A percentile compares a stretch with the other conserved stretches of the same genome.
phyloP scores from a whole-genome alignment of 2,888 invertebrate genomes.

The Hydroisotoma schaefferi region DNA sequence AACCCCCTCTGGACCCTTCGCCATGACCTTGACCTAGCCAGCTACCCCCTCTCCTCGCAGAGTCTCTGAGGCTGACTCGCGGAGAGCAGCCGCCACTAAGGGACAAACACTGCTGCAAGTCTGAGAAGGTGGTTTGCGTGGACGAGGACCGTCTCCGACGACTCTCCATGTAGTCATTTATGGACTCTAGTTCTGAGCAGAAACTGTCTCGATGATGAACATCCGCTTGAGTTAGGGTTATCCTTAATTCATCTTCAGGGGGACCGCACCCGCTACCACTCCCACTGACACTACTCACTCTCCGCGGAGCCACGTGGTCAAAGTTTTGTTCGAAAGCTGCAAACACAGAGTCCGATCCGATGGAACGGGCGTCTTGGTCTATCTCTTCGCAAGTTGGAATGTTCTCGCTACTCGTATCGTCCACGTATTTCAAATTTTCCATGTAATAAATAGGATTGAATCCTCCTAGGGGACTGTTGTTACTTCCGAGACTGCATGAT shows the following conservation, averaged over 20 bases:
- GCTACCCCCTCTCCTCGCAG: too few relatives aligned
- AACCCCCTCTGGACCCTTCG: neutral
- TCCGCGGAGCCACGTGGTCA: slow-evolving; percentile 30
- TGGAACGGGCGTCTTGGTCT: slow-evolving; percentile 60
- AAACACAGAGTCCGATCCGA: slow-evolving; percentile 77
- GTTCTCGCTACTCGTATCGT: slow-evolving; percentile 48
- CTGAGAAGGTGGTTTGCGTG: slow-evolving; percentile 46
- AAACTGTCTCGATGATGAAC: slow-evolving; percentile 46
- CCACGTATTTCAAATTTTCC: slow-evolving; percentile 45
- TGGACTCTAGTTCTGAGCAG: slow-evolving; percentile 42
- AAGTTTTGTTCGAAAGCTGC: slow-evolving; percentile 37
- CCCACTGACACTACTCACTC: slow-evolving; percentile 25
- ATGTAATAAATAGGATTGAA: slow-evolving; percentile 20
- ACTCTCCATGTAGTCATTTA: slow-evolving; percentile 45
- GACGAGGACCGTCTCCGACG: slow-evolving; percentile 39
- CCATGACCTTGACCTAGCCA: neutral
- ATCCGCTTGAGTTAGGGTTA: slow-evolving; percentile 39
- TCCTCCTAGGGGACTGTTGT: slow-evolving; percentile 10
- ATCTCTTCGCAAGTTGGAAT: slow-evolving; percentile 53
- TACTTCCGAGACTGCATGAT: slow-evolving; percentile 3
- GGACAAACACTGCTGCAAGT: slow-evolving; percentile 39
- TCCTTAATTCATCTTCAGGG: slow-evolving; percentile 32
- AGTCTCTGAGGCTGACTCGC: neutral
- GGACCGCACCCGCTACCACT: slow-evolving; percentile 16
- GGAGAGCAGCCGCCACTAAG: neutral